Percentiles rank a stretch among this genome's conserved stretches.
phyloP scores from a whole-genome alignment of 2,888 invertebrate species.

The Ichneumoninae sp. region DNA sequence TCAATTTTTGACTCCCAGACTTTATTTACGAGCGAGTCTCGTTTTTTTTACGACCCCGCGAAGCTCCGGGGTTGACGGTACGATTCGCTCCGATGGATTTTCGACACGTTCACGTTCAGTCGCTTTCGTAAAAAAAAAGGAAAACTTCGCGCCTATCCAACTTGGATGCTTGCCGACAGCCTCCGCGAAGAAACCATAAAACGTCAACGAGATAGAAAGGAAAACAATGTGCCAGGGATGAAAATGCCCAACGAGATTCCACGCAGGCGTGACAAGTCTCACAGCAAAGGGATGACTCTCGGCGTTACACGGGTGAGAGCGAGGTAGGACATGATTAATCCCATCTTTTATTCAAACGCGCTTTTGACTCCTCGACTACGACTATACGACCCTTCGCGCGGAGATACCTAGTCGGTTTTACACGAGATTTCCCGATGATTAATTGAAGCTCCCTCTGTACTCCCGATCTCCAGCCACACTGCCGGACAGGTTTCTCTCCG shows the following conservation, averaged over 20 bases:
- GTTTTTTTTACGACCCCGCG: slow-evolving; percentile 24
- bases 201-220: background rate
- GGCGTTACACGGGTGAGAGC: background rate
- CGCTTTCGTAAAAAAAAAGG: slow-evolving; percentile 16
- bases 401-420: slow-evolving; percentile 43
- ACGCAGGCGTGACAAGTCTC: slow-evolving; percentile 6
- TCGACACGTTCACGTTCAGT: slow-evolving; percentile 15
- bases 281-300: background rate
- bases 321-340: slow-evolving; percentile 51
- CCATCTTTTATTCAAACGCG: slow-evolving; percentile 58
- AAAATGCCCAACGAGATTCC: slow-evolving; percentile 17
- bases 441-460: slow-evolving; percentile 50
- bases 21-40: slow-evolving; percentile 56
- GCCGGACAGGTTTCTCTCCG: slow-evolving; percentile 54
- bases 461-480: slow-evolving; percentile 22
- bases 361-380: slow-evolving; percentile 55
- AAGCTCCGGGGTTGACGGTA: slow-evolving; percentile 48
- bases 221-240: slow-evolving; percentile 13
- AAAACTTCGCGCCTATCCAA: slow-evolving; percentile 27
- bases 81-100: slow-evolving; percentile 27
- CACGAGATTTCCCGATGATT: slow-evolving; percentile 64
- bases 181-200: slow-evolving; percentile 41
- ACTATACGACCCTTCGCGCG: slow-evolving; percentile 23
- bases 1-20: slow-evolving; percentile 71
- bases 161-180: slow-evolving; percentile 27